Evolutionary conservation across 2,113 vertebrate genomes (phyloP), one percentile per base, ranked within the genome.

Genomic region (Dicrurus megarhynchus): DNA sequence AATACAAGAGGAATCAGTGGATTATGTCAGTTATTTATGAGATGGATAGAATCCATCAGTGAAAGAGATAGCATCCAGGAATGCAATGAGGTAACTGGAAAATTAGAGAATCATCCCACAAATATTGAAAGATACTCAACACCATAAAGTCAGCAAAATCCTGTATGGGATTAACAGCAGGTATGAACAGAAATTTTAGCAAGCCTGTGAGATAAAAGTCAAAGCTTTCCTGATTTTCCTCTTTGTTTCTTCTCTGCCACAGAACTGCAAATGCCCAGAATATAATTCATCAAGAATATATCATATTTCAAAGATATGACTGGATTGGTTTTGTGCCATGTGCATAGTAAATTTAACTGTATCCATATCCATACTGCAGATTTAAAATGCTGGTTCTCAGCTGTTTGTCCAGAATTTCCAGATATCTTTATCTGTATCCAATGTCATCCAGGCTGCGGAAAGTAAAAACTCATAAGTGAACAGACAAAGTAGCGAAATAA

Each of bases 11-110:
- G 47, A 96, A 90, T 87, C 56, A 84, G 37, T 76, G 33, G 53
- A 81, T 87, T 93, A 91, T 90, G 84, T 73, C 84, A 82, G 59
- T 82, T 87, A 85, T 70, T 93, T 95, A 83, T 82, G 77, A 73
- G 33, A 64, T 41, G 59, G 76, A 78, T 79, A 47, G 41, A 88
- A 85, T 93, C 79, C 17, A 65, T 87, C 59, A 83, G 33, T 46
- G n/a, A 64, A 55, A 89, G n/a, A 86, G 71, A 59, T 5, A 60
- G 9, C 13, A 92, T 60, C 69, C 5, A 0, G 21, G 32, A 78
- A 87, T 63, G 27, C 33, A 87, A 49, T 85, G 87, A 94, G 11
- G 37, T 68, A 53, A 83, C 50, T 33, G 81, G 57, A 79, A 95
- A 95, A 93, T 91, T 65, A 73, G 33, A 3, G 16, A 87, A 46